phyloP scores from a whole-genome alignment of 2,888 invertebrate genomes.

The Chelonus formosanus region DNA sequence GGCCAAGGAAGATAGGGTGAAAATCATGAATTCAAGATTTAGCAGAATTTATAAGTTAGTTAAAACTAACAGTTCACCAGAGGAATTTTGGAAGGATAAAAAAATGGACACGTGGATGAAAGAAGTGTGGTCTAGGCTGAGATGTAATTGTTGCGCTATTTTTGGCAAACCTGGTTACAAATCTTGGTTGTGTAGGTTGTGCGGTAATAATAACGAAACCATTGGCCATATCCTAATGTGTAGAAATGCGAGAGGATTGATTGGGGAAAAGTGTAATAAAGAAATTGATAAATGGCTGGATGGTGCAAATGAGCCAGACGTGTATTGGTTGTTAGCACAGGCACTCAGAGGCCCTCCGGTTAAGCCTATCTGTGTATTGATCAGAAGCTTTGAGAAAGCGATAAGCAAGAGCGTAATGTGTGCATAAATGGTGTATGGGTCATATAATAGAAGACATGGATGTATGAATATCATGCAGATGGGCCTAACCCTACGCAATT shows the following conservation, averaged over 20 bases:
- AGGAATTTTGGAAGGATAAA: not conserved
- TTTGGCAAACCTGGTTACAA: slow-evolving; percentile 6
- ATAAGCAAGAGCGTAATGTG: too few species aligned
- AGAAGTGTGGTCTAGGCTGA: not conserved
- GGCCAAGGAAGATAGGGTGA: not conserved
- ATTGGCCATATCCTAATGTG: not conserved
- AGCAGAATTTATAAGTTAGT: too few species aligned
- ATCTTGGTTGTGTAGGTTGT: not conserved
- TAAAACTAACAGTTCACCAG: not conserved
- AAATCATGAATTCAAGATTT: not conserved
- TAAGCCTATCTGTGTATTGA: too few species aligned
- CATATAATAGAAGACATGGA: too few species aligned
- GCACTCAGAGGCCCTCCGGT: too few species aligned
- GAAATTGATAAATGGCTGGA: not conserved
- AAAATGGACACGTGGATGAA: not conserved
- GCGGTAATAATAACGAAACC: not conserved
- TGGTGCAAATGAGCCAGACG: too few species aligned
- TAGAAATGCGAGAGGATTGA: not conserved
- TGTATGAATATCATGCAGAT: too few species aligned
- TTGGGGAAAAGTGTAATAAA: not conserved
- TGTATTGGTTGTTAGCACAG: too few species aligned
- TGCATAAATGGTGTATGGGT: too few species aligned
- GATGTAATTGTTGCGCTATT: not conserved
- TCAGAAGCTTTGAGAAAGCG: too few species aligned
- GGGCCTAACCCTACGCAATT: too few species aligned